These are phyloP conservation scores for Agrotis exclamationis DNA, from an alignment of 2,888 invertebrate genomes.

Conservation along the genomic window DNA sequence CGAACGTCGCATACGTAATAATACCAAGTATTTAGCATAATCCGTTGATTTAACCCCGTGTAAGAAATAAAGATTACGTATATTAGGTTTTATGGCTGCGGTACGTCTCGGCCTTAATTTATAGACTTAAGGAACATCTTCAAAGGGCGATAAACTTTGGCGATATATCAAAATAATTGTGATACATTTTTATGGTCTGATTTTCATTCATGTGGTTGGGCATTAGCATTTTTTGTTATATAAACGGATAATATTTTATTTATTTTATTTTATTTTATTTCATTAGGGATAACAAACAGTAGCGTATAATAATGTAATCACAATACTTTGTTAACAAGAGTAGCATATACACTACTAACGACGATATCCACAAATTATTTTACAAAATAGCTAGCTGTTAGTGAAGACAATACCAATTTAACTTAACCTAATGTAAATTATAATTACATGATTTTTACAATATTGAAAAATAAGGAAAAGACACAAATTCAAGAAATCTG, in stretches of 20 bases:
- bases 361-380: too few relatives aligned
- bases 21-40: conserved; percentile 88
- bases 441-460: too few relatives aligned
- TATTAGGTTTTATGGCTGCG: conserved; percentile 68
- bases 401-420: too few relatives aligned
- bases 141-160: conserved; percentile 65
- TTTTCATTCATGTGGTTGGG: conserved; percentile 54
- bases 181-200: conserved; percentile 63
- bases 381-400: too few relatives aligned
- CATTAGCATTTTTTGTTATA: conserved; percentile 55
- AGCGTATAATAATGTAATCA: too few relatives aligned
- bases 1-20: conserved; percentile 78
- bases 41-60: conserved; percentile 76
- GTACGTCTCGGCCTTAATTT: conserved; percentile 63
- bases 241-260: conserved; percentile 22
- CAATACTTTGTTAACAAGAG: too few relatives aligned
- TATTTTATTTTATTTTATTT: too few relatives aligned
- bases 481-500: too few relatives aligned
- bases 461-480: too few relatives aligned
- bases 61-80: conserved; percentile 75
- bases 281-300: too few relatives aligned
- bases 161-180: conserved; percentile 63
- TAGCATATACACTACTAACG: too few relatives aligned
- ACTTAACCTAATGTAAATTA: too few relatives aligned
- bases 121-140: conserved; percentile 68